Evolutionary conservation across 1,140 invertebrate species (phyloP).

Genomic region (Teleogryllus occipitalis): DNA sequence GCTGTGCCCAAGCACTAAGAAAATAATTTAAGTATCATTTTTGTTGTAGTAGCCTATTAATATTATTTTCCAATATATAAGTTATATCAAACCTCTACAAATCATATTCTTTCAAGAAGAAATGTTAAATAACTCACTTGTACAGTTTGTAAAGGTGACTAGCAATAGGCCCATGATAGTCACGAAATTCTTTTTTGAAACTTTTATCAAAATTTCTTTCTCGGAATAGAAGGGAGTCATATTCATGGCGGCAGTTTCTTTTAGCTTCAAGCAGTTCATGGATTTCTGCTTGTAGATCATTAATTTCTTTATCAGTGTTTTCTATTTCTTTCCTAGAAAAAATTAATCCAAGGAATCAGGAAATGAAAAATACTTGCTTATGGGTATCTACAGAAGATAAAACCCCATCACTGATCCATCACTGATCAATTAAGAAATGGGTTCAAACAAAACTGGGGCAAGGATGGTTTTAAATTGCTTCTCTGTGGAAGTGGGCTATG

Average conservation of each 20-base stretch:
- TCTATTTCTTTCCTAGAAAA: conserved; percentile 25
- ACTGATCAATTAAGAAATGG: too few relatives aligned
- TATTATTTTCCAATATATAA: too few relatives aligned
- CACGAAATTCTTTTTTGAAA: conserved; percentile 37
- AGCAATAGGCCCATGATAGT: conserved; percentile 29
- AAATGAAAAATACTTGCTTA: neutral
- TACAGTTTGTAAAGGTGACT: conserved; percentile 27
- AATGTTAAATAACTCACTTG: conserved; percentile 14
- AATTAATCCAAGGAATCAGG: neutral
- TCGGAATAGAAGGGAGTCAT: conserved; percentile 25
- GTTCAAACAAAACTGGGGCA: too few relatives aligned
- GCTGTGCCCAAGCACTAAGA: too few relatives aligned
- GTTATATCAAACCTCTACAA: too few relatives aligned
- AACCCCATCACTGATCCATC: too few relatives aligned
- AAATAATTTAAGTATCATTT: too few relatives aligned
- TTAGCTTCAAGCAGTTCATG: conserved; percentile 25
- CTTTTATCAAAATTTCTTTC: conserved; percentile 39
- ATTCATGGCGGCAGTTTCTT: conserved; percentile 25
- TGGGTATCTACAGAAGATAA: neutral
- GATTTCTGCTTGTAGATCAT: conserved; percentile 21
- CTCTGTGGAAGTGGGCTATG: too few relatives aligned
- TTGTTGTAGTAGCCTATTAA: too few relatives aligned
- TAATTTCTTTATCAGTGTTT: conserved; percentile 16
- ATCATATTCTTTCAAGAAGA: too few relatives aligned
- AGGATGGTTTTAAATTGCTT: too few relatives aligned